phyloP scores from a whole-genome alignment of 2,113 vertebrate species.

The Entomyzon cyanotis region DNA sequence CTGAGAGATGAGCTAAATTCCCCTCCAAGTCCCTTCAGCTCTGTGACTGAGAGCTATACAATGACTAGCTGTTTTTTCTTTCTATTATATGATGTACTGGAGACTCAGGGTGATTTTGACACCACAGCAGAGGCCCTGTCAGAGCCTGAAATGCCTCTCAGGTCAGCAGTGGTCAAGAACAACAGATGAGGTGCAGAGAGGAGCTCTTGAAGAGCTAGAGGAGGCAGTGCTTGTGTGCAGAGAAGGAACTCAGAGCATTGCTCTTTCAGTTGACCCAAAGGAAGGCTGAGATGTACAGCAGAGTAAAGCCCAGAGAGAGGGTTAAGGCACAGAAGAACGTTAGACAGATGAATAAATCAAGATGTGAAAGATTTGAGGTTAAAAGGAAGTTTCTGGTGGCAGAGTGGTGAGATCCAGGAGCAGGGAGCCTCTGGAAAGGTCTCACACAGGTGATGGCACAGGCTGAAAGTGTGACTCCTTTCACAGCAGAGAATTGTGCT shows the following conservation, averaged over 20 bases:
- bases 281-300: not conserved
- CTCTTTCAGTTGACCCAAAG: not conserved
- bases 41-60: not conserved
- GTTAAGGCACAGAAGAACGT: rapidly evolving
- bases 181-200: not conserved
- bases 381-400: not conserved
- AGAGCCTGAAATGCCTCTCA: not conserved
- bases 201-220: not conserved
- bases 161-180: not conserved
- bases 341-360: not conserved
- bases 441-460: not conserved
- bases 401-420: not conserved
- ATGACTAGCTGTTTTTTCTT: not conserved
- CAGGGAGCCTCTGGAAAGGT: not conserved
- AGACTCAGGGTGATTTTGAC: not conserved
- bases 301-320: not conserved
- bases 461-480: not conserved
- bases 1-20: not conserved
- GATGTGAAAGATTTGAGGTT: not conserved
- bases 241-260: not conserved
- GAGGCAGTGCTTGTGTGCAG: not conserved
- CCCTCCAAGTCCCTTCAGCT: not conserved
- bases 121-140: not conserved
- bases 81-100: not conserved
- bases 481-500: not conserved